Conservation (phyloP, 2,113 vertebrate genomes). For the Myiopsitta monachus region DNA sequence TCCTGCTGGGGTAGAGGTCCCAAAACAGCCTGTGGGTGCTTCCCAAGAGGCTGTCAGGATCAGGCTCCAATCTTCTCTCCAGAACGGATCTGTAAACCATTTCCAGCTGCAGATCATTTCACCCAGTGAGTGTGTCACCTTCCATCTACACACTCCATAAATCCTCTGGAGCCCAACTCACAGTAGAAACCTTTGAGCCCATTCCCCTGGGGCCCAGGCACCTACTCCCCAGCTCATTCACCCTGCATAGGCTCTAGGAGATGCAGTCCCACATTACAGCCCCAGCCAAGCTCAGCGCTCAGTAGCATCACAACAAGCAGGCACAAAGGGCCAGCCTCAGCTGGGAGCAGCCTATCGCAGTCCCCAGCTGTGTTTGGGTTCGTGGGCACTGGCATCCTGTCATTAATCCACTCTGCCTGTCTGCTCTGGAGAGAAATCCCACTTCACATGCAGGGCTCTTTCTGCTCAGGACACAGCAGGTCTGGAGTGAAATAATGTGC, state of each 20-base stretch:
- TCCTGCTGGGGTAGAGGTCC: neutral
- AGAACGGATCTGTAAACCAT: neutral
- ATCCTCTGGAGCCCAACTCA: neutral
- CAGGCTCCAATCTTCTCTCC: neutral
- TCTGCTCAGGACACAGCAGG: neutral
- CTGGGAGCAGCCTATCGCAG: neutral
- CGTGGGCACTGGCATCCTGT: neutral
- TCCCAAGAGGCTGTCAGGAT: neutral
- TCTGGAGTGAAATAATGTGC: neutral
- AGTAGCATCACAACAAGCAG: neutral
- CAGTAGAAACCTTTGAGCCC: neutral
- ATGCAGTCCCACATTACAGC: neutral
- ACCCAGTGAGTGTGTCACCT: neutral
- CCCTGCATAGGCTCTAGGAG: neutral
- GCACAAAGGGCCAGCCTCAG: neutral
- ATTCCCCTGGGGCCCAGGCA: rapidly evolving
- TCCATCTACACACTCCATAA: neutral
- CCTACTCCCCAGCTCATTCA: neutral
- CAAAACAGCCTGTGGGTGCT: neutral
- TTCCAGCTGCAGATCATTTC: neutral
- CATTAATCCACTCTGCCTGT: neutral
- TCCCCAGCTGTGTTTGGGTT: neutral
- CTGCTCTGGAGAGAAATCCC: neutral
- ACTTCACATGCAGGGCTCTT: neutral
- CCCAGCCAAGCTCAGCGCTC: neutral